Evolutionary conservation across 2,113 vertebrate genomes (phyloP).

Genomic region (Ia io): DNA sequence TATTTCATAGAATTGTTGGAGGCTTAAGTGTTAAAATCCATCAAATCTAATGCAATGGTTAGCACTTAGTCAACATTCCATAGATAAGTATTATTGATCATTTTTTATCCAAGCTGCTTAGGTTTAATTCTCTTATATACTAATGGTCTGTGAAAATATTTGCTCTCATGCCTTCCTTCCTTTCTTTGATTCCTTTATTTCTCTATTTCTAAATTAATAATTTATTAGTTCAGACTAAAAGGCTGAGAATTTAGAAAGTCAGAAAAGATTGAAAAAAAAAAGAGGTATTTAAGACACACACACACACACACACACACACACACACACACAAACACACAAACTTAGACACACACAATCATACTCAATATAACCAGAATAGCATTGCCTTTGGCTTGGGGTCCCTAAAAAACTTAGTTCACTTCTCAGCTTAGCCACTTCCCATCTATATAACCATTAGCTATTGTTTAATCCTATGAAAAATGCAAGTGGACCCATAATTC

Average conservation of each 20-base stretch:
- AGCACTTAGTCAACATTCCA: background rate
- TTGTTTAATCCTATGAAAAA: background rate
- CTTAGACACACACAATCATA: background rate
- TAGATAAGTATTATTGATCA: background rate
- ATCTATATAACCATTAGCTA: background rate
- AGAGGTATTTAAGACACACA: background rate
- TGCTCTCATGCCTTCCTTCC: background rate
- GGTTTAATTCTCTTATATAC: background rate
- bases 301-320: background rate
- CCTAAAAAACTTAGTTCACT: background rate
- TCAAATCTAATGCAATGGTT: background rate
- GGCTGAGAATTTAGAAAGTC: background rate
- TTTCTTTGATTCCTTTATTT: background rate
- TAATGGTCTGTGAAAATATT: background rate
- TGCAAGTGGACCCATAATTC: background rate
- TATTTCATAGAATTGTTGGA: background rate
- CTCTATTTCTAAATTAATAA: constrained; percentile 8
- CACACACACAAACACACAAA: background rate
- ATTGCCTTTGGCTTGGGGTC: background rate
- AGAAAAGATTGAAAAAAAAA: background rate
- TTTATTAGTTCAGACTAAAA: constrained; percentile 9
- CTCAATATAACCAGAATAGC: background rate
- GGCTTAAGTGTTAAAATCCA: background rate
- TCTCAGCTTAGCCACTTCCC: background rate
- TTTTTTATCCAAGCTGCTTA: background rate